Evolutionary conservation across 2,113 vertebrate species (phyloP).

Genomic region (Lepus americanus): DNA sequence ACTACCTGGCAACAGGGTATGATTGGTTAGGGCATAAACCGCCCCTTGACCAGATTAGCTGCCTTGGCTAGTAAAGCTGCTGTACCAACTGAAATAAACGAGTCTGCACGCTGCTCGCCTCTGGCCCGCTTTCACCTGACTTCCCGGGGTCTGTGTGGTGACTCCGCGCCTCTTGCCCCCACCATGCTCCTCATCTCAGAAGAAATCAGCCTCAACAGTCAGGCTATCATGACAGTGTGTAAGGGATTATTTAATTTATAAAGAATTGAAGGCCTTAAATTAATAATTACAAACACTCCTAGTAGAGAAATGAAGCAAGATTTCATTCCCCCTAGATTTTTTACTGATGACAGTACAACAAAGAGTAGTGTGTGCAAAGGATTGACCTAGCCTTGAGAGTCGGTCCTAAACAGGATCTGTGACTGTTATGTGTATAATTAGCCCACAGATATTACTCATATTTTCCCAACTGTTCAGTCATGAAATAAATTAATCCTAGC

Average conservation of each 20-base stretch:
- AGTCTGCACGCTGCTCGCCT: no score
- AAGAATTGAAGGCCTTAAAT: conserved; percentile 14
- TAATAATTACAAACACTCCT: neutral
- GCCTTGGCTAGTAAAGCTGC: no score
- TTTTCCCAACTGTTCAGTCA: neutral
- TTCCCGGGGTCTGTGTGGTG: no score
- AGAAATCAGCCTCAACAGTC: no score
- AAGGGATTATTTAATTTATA: neutral
- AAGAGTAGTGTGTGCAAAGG: neutral
- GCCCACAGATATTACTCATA: neutral
- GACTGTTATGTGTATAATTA: neutral
- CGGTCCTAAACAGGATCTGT: neutral
- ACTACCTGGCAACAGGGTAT: no score
- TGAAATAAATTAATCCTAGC: neutral
- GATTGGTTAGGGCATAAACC: no score
- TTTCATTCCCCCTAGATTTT: neutral
- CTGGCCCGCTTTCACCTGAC: no score
- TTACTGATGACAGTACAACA: neutral
- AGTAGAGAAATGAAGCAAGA: neutral
- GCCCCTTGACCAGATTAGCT: no score
- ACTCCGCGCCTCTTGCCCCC: no score
- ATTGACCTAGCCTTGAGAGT: neutral
- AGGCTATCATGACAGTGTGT: neutral
- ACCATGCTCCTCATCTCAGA: no score
- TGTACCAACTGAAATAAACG: no score